A percentile compares a stretch with the other conserved stretches of the same genome.
Evolutionary conservation across 2,888 invertebrate genomes (phyloP).

Genomic region (Calameuta pallipes): DNA sequence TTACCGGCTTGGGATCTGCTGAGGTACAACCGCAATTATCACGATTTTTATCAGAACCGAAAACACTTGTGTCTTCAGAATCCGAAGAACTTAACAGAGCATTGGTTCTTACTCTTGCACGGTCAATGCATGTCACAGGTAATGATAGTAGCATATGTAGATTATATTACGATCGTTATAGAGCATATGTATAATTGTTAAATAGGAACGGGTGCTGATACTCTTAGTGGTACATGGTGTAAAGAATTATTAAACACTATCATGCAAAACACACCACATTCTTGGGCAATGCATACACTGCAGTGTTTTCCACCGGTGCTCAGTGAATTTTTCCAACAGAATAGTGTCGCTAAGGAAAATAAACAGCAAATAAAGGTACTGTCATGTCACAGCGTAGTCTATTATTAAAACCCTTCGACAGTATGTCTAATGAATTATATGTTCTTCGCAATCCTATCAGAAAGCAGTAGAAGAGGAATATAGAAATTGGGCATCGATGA

Average conservation of each 20-base stretch:
- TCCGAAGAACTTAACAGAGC: slow-evolving; percentile 95
- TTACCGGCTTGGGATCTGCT: slow-evolving; percentile 90
- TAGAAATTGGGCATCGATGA: slow-evolving; percentile 96
- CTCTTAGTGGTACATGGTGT: slow-evolving; percentile 81
- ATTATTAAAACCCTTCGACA: not conserved
- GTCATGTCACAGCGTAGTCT: not conserved
- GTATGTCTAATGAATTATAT: not conserved
- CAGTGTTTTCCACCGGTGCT: slow-evolving; percentile 92
- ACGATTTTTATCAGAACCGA: slow-evolving; percentile 90
- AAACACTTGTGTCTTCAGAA: slow-evolving; percentile 91
- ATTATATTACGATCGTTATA: not conserved
- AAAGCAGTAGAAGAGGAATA: slow-evolving; percentile 96
- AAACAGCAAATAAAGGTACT: slow-evolving; percentile 83
- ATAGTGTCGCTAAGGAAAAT: slow-evolving; percentile 87
- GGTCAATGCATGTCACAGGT: slow-evolving; percentile 94
- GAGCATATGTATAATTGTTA: slow-evolving; percentile 1
- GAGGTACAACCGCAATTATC: slow-evolving; percentile 95
- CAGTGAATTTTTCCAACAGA: slow-evolving; percentile 89
- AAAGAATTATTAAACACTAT: slow-evolving; percentile 90
- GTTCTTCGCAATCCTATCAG: slow-evolving; percentile 38
- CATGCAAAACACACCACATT: slow-evolving; percentile 94
- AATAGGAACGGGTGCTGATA: slow-evolving; percentile 68
- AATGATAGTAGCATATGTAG: slow-evolving; percentile 35
- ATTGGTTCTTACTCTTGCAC: slow-evolving; percentile 90
- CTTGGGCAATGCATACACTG: slow-evolving; percentile 93